Base-by-base conservation (phyloP, 2,888 invertebrate species). In the Drosophila testacea region DNA sequence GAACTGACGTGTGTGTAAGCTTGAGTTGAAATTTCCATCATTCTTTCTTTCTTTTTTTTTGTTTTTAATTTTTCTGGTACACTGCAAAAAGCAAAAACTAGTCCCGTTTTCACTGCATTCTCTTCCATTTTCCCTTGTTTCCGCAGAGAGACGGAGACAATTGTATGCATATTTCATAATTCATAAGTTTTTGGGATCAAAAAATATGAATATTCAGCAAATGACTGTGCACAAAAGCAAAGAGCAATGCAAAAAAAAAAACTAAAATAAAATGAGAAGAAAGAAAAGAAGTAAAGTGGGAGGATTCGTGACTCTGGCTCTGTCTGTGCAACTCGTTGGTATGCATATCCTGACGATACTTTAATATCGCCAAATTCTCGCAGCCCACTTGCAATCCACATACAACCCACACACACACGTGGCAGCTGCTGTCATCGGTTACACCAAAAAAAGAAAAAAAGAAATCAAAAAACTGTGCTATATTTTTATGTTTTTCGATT, bases 81-180 rank as follows among this genome's bases (percentile, higher is more conserved):
- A n/a, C 56, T 52, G 55, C 69, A 64, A 71, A 38, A 73, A 67
- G 61, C 48, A 52, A 59, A 64, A 57, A 71, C 64, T 32, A 61
- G 56, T 39, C 30, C 39, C 39, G 47, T 51, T 47, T 28, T 48
- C 44, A 55, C 39, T 50, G 22, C 54, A 39, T 52, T 54, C 41
- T 48, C 11, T 50, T 27, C 30, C 62, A 16, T 16, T 16, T 16
- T 46, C 50, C 10, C 38, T 42, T 52, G 6, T 44, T 48, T 62
- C 36, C 41, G 32, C 32, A 32, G 32, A 32, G 32, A 32, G 44
- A 27, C 7, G 5, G 10, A 71, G 68, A 86, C 87, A 89, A 89
- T 89, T 89, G 89, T 69, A 70, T 89, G 79, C 85, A 81, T 87
- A 85, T 89, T 89, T 87, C 80, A 85, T 89, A 89, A 89, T 85